Percentiles rank a stretch among this genome's conserved stretches.
Evolutionary conservation across 1,140 invertebrate species (phyloP).

Genomic region (Drosophila melanica): DNA sequence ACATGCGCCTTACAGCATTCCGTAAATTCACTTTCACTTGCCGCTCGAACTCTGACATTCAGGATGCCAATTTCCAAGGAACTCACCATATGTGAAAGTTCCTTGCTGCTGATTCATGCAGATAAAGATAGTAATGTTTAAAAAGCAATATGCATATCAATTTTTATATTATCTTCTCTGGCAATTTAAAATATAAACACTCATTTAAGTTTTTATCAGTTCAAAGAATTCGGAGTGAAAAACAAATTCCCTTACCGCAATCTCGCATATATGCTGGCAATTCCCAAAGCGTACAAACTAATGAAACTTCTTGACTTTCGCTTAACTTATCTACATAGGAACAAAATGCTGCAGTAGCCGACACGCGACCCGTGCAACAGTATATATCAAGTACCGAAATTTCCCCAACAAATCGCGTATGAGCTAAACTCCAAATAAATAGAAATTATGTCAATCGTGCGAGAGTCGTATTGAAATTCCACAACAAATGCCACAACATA

Average conservation of each 20-base stretch:
- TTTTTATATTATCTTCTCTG: neutral
- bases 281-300: neutral
- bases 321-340: neutral
- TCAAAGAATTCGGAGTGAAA: neutral
- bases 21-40: constrained; percentile 60
- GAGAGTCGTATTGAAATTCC: constrained; percentile 64
- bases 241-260: neutral
- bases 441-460: constrained; percentile 71
- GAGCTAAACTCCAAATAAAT: constrained; percentile 70
- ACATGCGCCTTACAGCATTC: constrained; percentile 40
- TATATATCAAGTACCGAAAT: constrained; percentile 28
- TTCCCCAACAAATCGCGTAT: constrained; percentile 33
- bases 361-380: constrained; percentile 24
- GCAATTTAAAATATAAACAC: neutral
- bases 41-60: constrained; percentile 68
- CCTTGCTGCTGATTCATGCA: constrained; percentile 49
- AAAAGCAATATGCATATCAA: too few relatives aligned
- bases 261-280: neutral
- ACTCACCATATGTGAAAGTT: constrained; percentile 31
- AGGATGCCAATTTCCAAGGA: constrained; percentile 55
- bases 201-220: neutral
- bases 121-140: neutral
- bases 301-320: constrained; percentile 9
- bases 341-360: neutral
- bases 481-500: constrained; percentile 32